Base-by-base conservation (phyloP, 2,797 vertebrate genomes). In the Scleropages formosus region DNA sequence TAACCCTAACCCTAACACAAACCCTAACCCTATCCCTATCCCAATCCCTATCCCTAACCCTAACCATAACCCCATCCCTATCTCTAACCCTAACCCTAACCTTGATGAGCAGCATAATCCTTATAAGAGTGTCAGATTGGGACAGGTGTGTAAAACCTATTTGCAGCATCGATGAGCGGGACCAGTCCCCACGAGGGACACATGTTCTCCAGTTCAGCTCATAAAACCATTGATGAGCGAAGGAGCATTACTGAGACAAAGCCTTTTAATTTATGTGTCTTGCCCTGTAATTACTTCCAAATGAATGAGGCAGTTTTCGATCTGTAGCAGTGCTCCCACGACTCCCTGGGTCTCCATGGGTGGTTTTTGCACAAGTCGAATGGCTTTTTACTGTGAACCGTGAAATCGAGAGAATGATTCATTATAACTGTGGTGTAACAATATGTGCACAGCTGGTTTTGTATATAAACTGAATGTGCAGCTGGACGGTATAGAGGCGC, bases 341-440 rank as follows among this genome's bases (percentile, higher is more conserved):
- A 1, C 27, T 75, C 65, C 62, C 44, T 12, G 18, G 9, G 22
- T 56, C 39, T 9, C 15, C 26, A 46, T 6, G 9, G 49, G 24
- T 64, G 73, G 73, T 44, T 78, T 60, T 75, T 67, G 49, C 31
- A 39, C 53, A 58, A 12, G 4, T 58, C 58, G 53, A n/a, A n/a
- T 58, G 31, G 6, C 39, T 31, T 2, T 39, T 39, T 39, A 39
- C 31, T 2, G 39, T 39, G 31, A 39, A 39, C 31, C 39, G 31
- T 39, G 31, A 39, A 39, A 39, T 2, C 39, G 31, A 39, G 39
- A 39, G 31, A 39, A 39, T 39, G 39, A 39, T 6, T 39, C 31
- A 39, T 39, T 39, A 31, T 39, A 6, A 39, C 31, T 39, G 31
- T 6, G 2, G 31, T 6, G 6, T 39, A 39, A 39, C 6, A 39